A percentile compares a stretch with the other conserved stretches of the same genome.
These are phyloP conservation scores for Drosophila miranda DNA, from an alignment of 1,140 invertebrate genomes.

Conservation along the genomic window DNA sequence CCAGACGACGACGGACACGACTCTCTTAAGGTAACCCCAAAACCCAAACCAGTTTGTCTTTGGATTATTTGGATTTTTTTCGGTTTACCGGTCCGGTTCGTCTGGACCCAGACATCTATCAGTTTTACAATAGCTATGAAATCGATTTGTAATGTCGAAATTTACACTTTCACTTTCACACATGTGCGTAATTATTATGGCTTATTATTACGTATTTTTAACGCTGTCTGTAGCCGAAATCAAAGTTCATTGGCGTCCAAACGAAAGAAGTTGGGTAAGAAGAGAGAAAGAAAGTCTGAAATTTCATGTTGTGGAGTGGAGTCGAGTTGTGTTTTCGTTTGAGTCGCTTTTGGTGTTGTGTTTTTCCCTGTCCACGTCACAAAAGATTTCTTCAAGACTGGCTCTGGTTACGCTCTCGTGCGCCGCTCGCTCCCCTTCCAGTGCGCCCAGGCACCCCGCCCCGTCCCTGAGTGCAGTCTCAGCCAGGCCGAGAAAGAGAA, in stretches of 20 bases:
- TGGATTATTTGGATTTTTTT: constrained; percentile 30
- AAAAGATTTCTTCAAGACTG: constrained; percentile 56
- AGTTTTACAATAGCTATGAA: constrained; percentile 34
- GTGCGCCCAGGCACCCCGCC: constrained; percentile 27
- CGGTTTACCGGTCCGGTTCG: constrained; percentile 23
- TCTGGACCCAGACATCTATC: neutral
- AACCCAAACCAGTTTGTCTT: constrained; percentile 57
- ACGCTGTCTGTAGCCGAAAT: constrained; percentile 34
- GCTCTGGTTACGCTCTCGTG: constrained; percentile 70
- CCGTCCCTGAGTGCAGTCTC: constrained; percentile 43
- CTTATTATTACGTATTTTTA: constrained; percentile 57
- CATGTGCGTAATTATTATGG: constrained; percentile 55
- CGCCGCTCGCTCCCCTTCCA: constrained; percentile 20
- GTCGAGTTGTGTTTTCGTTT: neutral
- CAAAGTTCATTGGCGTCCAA: constrained; percentile 67
- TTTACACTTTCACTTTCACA: constrained; percentile 68
- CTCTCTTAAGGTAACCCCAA: constrained; percentile 11
- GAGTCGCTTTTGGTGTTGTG: constrained; percentile 21
- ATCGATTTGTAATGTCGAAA: constrained; percentile 49
- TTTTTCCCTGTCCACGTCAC: constrained; percentile 69
- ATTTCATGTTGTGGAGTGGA: constrained; percentile 9
- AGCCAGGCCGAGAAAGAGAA: constrained; percentile 28
- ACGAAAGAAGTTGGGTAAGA: constrained; percentile 12
- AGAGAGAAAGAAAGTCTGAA: constrained; percentile 63
- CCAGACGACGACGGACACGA: constrained; percentile 17